These are phyloP conservation scores for Lasioglossum leucozonium DNA, from an alignment of 2,888 invertebrate species.

Conservation along the genomic window DNA sequence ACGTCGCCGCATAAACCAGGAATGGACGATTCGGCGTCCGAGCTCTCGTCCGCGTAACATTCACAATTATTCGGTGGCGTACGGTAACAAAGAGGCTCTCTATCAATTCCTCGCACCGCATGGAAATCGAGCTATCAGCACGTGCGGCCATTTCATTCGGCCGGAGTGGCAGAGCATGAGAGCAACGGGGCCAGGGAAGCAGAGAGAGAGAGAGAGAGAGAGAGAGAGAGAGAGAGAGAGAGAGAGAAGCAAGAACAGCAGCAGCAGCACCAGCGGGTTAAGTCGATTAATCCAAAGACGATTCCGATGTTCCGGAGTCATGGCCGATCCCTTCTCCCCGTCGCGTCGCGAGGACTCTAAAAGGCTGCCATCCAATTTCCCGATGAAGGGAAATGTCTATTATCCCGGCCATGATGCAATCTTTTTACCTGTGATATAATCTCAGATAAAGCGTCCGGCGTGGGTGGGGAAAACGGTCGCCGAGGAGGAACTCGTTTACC, in stretches of 20 bases:
- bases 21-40: neutral
- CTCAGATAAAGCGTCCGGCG: conserved; percentile 46
- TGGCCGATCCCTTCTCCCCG: conserved; percentile 14
- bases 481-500: conserved; percentile 58
- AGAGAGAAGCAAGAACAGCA: neutral
- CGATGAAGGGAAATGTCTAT: conserved; percentile 48
- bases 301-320: conserved; percentile 37
- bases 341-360: conserved; percentile 37
- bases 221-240: neutral
- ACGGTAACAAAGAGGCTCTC: neutral
- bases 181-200: neutral
- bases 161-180: neutral
- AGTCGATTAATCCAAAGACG: conserved; percentile 63
- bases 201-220: neutral
- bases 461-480: conserved; percentile 33
- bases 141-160: conserved; percentile 10
- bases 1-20: neutral
- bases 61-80: neutral
- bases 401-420: conserved; percentile 53
- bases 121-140: conserved; percentile 37
- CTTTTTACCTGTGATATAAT: conserved; percentile 67
- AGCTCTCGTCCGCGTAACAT: conserved; percentile 6
- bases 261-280: conserved; percentile 23
- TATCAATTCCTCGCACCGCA: conserved; percentile 6
- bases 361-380: conserved; percentile 60